Conservation (phyloP, 1,140 invertebrate genomes). For the Bombus confusus region DNA sequence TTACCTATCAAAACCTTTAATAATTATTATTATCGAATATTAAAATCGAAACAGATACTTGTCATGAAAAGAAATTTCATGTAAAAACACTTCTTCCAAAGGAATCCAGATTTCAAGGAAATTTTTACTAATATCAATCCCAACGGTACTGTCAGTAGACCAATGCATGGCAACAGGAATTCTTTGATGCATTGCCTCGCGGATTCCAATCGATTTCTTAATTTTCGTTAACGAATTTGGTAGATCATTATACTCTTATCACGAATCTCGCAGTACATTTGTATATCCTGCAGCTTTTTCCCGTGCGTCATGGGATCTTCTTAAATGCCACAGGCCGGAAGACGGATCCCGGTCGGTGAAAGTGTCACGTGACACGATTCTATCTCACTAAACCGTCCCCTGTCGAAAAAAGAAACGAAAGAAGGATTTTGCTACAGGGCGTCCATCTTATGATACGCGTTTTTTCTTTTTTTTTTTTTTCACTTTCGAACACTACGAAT, state of each 20-base stretch:
- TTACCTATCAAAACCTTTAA: too few relatives aligned
- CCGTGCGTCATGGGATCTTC: not conserved
- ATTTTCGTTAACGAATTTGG: not conserved
- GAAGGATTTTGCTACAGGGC: not conserved
- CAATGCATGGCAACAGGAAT: not conserved
- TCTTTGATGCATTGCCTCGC: not conserved
- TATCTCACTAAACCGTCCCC: conserved; percentile 1
- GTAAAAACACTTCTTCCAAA: too few relatives aligned
- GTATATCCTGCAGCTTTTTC: fast-evolving
- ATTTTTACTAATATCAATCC: not conserved
- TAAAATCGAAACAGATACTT: too few relatives aligned
- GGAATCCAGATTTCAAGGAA: too few relatives aligned
- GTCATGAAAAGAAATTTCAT: too few relatives aligned
- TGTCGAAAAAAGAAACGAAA: not conserved
- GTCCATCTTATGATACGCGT: not conserved
- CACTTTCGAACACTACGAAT: not conserved
- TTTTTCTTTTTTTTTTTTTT: not conserved
- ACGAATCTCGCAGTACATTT: too few relatives aligned
- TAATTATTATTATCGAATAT: too few relatives aligned
- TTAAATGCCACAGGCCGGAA: not conserved
- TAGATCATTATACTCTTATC: not conserved
- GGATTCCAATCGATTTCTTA: not conserved
- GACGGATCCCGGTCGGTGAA: conserved; percentile 28
- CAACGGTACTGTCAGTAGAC: not conserved
- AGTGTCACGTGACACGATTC: conserved; percentile 35